Evolutionary conservation across 2,113 vertebrate species (phyloP).

Genomic region (Connochaetes taurinus): DNA sequence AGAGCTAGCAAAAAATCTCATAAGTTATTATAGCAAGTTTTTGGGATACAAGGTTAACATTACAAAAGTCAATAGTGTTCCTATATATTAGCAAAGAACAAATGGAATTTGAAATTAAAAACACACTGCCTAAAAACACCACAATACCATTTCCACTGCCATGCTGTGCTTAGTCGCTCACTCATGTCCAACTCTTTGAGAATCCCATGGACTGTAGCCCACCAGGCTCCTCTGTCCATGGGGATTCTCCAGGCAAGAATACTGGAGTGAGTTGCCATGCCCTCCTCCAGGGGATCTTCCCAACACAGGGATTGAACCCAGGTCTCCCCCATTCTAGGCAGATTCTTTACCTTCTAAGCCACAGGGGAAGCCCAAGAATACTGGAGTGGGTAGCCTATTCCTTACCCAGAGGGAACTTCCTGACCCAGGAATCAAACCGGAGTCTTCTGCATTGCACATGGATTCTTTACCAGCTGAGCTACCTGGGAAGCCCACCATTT

Average conservation of each 20-base stretch:
- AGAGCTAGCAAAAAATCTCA: not conserved
- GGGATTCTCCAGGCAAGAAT: not conserved
- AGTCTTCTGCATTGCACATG: not conserved
- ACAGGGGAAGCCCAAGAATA: not conserved
- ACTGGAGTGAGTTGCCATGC: not conserved
- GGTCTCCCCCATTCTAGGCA: not conserved
- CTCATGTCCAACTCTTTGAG: not conserved
- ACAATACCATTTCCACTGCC: not conserved
- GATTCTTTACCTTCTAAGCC: not conserved
- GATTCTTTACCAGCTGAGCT: not conserved
- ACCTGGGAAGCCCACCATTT: not conserved
- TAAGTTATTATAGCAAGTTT: not conserved
- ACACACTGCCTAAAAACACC: not conserved
- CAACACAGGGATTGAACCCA: not conserved
- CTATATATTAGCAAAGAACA: not conserved
- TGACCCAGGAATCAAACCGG: not conserved
- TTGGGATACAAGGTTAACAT: not conserved
- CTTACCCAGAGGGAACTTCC: not conserved
- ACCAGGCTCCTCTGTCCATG: not conserved
- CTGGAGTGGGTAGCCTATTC: not conserved
- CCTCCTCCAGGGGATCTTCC: not conserved
- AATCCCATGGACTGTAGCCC: not conserved
- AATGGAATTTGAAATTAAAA: not conserved
- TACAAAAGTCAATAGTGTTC: not conserved
- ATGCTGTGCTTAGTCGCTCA: not conserved